These are phyloP conservation scores for Toxostoma redivivum DNA, from an alignment of 2,113 vertebrate species.

Conservation along the genomic window DNA sequence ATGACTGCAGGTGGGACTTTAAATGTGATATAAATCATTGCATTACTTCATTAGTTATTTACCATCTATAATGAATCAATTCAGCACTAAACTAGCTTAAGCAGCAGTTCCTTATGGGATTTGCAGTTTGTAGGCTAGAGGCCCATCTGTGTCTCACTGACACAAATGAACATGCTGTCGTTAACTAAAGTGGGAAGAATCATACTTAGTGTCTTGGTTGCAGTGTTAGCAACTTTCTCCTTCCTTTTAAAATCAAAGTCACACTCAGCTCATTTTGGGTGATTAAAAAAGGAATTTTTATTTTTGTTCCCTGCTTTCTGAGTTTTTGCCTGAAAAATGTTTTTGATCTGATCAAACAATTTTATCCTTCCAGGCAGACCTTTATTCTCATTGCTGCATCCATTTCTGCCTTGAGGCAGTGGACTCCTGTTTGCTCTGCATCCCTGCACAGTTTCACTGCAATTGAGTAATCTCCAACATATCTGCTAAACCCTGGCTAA, in stretches of 20 bases:
- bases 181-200: not conserved
- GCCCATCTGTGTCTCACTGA: not conserved
- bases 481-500: not conserved
- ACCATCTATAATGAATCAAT: not conserved
- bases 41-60: not conserved
- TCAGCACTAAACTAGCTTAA: not conserved
- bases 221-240: not conserved
- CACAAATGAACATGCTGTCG: not conserved
- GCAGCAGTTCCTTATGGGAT: not conserved
- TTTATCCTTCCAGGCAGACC: not conserved
- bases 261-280: not conserved
- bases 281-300: not conserved
- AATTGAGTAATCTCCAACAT: not conserved
- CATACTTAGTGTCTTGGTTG: not conserved
- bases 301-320: not conserved
- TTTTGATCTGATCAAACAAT: not conserved
- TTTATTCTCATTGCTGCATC: not conserved
- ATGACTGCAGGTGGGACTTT: fast-evolving
- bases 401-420: not conserved
- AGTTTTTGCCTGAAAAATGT: not conserved
- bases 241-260: not conserved
- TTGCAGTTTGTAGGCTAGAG: not conserved
- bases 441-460: not conserved
- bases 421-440: not conserved
- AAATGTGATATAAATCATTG: not conserved